Conservation (phyloP, 2,113 vertebrate genomes). For the Sturnira hondurensis region DNA sequence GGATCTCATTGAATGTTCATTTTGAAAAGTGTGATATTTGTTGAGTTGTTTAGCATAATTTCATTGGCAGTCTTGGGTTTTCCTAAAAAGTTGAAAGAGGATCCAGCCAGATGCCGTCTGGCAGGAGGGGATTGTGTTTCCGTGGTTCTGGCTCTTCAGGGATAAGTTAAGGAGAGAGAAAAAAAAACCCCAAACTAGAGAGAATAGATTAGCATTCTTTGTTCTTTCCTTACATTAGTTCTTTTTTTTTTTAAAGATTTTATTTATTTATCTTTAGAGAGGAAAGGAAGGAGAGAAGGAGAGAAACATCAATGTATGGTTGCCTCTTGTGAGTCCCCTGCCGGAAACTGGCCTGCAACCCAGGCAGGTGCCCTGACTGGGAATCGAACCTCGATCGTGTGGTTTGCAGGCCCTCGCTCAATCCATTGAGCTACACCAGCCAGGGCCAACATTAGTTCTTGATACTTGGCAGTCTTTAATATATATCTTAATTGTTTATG, state of each 20-base stretch:
- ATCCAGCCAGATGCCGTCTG: conserved; percentile 14
- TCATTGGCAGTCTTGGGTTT: conserved; percentile 22
- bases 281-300: no score
- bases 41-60: conserved; percentile 47
- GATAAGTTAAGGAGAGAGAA: neutral
- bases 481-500: neutral
- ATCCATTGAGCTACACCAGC: no score
- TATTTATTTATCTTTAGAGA: no score
- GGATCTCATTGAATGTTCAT: neutral
- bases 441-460: conserved; percentile 14
- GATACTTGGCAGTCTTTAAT: neutral
- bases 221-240: neutral
- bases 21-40: conserved; percentile 37
- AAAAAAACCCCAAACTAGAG: neutral
- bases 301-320: no score
- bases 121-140: neutral
- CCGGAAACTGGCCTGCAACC: no score
- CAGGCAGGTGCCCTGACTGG: no score
- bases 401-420: no score
- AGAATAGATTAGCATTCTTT: neutral
- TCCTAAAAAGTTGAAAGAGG: conserved; percentile 9
- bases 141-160: neutral
- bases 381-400: no score
- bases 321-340: no score
- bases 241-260: no score